Percentiles rank a stretch among this genome's conserved stretches.
Conservation (phyloP, 2,113 vertebrate species). For the Sporophila hypoxantha region DNA sequence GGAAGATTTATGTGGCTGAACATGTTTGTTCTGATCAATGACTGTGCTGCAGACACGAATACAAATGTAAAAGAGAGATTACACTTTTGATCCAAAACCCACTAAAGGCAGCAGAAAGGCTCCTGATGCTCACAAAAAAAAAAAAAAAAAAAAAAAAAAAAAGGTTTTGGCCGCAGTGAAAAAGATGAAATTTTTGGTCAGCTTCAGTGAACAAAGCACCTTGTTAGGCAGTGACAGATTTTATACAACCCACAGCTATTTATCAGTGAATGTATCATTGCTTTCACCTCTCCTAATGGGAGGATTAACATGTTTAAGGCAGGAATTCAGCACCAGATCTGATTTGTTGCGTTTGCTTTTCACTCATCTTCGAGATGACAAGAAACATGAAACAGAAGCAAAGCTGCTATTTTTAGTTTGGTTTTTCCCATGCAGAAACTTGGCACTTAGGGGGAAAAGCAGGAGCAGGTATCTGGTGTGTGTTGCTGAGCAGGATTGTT, state of each 20-base stretch:
- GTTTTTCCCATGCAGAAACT: neutral
- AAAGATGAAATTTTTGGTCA: conserved; percentile 15
- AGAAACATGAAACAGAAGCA: neutral
- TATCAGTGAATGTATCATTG: neutral
- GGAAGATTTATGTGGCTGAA: conserved; percentile 13
- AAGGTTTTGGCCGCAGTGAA: neutral
- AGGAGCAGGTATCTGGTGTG: neutral
- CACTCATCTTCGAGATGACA: neutral
- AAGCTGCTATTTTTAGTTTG: neutral
- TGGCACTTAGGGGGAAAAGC: neutral
- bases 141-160: neutral
- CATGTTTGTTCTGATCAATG: conserved; percentile 12
- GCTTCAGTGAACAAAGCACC: neutral
- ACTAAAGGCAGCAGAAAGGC: neutral
- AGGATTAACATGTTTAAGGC: conserved; percentile 18
- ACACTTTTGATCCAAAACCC: neutral
- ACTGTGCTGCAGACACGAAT: neutral
- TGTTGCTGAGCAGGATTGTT: neutral
- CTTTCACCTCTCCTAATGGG: conserved; percentile 7
- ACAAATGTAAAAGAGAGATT: neutral
- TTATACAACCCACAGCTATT: neutral
- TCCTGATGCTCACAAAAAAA: neutral
- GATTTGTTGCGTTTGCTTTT: neutral
- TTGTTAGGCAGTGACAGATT: neutral
- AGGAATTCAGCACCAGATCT: neutral